Evolutionary conservation across 2,888 invertebrate species (phyloP), one percentile per base, ranked within the genome.

Genomic region (Nemotelus pantherinus): DNA sequence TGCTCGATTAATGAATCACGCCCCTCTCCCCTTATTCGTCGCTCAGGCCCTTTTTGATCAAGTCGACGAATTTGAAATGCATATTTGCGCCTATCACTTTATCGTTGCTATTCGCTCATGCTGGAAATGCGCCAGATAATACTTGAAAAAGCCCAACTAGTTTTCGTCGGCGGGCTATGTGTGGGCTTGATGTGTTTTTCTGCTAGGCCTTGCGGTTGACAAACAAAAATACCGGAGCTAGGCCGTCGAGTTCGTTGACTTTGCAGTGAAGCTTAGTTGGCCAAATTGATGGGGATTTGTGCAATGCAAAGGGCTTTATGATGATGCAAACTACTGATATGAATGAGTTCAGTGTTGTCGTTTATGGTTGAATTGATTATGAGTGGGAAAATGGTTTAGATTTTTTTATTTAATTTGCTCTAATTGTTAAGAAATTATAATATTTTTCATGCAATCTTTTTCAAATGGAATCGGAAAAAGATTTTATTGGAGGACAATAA

Each of bases 41-140:
- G 5, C 4, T 4, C 43, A 3, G 5, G 39, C 63, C 63, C 63
- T 9, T 25, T 25, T 25, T 25, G 25, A 25, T 25, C 25, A 25
- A 25, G 25, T 25, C 25, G 25, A 25, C 25, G 25, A 25, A 4
- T 41, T 4, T 43, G 41, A 25, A 63, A 10, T 9, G 5, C 63
- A 63, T 63, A 63, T 41, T 63, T 63, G n/a, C 60, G 60, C 60
- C 60, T 60, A 60, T 60, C 60, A 60, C n/a, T 60, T 63, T 50
- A 50, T 50, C 50, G 50, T 9, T 9, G 5, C 50, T 50, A 9
- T 50, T 50, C 50, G 50, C 50, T 50, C 50, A 50, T 50, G 5
- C 9, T 9, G 50, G 9, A 50, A 50, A 50, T 50, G 50, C 50
- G 50, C 5, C 9, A 9, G 6, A 50, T 50, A 9, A 50, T 50